Evolutionary conservation across 2,797 vertebrate genomes (phyloP).

Genomic region (Sebastes kiyomatsui): DNA sequence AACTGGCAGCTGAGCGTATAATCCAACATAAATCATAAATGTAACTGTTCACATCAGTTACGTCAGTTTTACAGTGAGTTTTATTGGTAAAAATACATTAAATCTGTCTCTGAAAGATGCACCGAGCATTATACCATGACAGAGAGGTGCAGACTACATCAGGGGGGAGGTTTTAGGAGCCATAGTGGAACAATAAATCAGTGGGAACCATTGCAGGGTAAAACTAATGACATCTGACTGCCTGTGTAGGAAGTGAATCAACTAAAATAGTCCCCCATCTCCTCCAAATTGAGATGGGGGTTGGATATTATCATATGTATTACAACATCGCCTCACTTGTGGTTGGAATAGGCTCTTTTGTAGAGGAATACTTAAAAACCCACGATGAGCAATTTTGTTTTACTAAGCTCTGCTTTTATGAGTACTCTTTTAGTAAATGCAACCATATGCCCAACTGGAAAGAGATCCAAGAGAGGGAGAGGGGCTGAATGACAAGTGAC

Average conservation of each 20-base stretch:
- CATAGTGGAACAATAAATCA: conserved; percentile 56
- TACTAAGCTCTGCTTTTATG: conserved; percentile 72
- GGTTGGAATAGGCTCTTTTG: conserved; percentile 57
- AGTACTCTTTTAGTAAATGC: conserved; percentile 70
- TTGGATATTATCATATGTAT: conserved; percentile 69
- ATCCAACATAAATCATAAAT: background rate
- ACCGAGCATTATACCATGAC: background rate
- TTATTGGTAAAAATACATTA: conserved; percentile 9
- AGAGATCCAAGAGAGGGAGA: conserved; percentile 60
- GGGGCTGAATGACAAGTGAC: conserved; percentile 72
- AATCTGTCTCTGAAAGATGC: conserved; percentile 34
- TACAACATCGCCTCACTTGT: conserved; percentile 67
- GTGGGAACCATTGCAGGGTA: conserved; percentile 30
- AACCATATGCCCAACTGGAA: conserved; percentile 76
- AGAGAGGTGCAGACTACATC: conserved; percentile 4
- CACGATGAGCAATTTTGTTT: conserved; percentile 75
- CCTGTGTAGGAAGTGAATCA: conserved; percentile 65
- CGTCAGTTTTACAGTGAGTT: conserved; percentile 3
- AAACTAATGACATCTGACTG: conserved; percentile 67
- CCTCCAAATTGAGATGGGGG: conserved; percentile 51
- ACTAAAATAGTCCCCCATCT: conserved; percentile 48
- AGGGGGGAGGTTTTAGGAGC: conserved; percentile 33
- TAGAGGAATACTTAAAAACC: conserved; percentile 65
- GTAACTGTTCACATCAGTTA: background rate
- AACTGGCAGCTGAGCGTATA: background rate